Percentiles rank a stretch among this genome's conserved stretches.
These are phyloP conservation scores for Atta cephalotes DNA, from an alignment of 1,140 invertebrate species.

Conservation along the genomic window DNA sequence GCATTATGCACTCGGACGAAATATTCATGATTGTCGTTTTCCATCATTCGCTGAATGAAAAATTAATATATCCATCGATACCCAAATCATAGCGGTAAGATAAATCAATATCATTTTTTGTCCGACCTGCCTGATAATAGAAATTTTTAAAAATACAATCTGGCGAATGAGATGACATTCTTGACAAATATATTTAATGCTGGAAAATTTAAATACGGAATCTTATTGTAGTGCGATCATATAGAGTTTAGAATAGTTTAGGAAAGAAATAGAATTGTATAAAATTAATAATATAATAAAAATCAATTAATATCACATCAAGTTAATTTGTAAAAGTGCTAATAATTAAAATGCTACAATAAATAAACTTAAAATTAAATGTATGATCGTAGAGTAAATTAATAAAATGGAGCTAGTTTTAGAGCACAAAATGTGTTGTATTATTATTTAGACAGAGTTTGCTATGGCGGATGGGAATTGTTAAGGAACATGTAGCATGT, in stretches of 20 bases:
- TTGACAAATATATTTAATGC: neutral
- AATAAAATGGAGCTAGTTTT: neutral
- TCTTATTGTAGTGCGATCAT: neutral
- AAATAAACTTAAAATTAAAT: neutral
- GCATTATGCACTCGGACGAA: conserved; percentile 49
- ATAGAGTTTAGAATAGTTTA: neutral
- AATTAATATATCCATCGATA: conserved; percentile 43
- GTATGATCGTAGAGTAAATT: neutral
- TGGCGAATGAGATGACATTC: neutral
- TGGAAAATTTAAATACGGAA: neutral
- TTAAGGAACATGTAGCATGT: conserved; percentile 50
- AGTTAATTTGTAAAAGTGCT: neutral
- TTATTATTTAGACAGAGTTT: neutral
- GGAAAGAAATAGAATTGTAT: neutral
- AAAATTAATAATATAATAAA: neutral
- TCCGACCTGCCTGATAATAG: neutral
- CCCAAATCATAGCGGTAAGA: neutral
- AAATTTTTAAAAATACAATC: conserved; percentile 23
- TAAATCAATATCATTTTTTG: neutral
- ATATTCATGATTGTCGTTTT: conserved; percentile 48
- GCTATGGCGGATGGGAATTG: neutral
- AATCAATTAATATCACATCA: neutral
- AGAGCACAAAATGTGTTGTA: neutral
- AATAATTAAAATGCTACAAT: neutral
- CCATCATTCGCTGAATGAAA: conserved; percentile 41